Percentiles rank a stretch among this genome's conserved stretches.
Conservation (phyloP, 2,113 vertebrate genomes). For the Caranx ignobilis region DNA sequence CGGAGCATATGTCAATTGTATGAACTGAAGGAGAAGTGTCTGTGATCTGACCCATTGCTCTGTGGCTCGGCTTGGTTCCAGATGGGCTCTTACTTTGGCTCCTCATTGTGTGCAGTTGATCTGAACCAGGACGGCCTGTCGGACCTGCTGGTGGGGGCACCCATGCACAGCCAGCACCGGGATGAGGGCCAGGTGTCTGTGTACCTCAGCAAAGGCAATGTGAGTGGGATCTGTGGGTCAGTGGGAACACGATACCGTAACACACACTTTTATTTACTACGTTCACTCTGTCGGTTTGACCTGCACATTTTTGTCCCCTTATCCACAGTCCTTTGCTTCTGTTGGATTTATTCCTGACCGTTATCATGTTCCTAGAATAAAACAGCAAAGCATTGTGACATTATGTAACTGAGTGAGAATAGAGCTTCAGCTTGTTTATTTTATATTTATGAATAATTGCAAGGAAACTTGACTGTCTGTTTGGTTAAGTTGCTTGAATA, state of each 20-base stretch:
- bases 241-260: conserved; percentile 18
- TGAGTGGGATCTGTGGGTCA: conserved; percentile 84
- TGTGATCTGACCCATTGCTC: conserved; percentile 88
- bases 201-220: conserved; percentile 97
- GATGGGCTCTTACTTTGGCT: conserved; percentile 99
- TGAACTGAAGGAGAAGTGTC: conserved; percentile 51
- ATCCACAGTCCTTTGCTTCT: not conserved
- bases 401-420: conserved; percentile 16
- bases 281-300: not conserved
- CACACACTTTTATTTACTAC: conserved; percentile 24
- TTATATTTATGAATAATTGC: conserved; percentile 37
- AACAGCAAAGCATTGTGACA: conserved; percentile 11
- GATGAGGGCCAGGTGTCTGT: conserved; percentile 97
- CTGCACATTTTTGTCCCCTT: not conserved
- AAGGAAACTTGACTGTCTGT: conserved; percentile 8
- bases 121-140: conserved; percentile 96
- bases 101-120: conserved; percentile 99
- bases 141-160: conserved; percentile 97
- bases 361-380: conserved; percentile 9
- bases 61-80: conserved; percentile 94
- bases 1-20: conserved; percentile 36
- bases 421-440: conserved; percentile 39
- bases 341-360: conserved; percentile 30
- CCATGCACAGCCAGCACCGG: conserved; percentile 95
- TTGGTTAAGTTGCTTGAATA: conserved; percentile 14